A percentile compares a stretch with the other conserved stretches of the same genome.
Conservation (phyloP, 2,797 vertebrate species). For the Poeciliopsis gracilis region DNA sequence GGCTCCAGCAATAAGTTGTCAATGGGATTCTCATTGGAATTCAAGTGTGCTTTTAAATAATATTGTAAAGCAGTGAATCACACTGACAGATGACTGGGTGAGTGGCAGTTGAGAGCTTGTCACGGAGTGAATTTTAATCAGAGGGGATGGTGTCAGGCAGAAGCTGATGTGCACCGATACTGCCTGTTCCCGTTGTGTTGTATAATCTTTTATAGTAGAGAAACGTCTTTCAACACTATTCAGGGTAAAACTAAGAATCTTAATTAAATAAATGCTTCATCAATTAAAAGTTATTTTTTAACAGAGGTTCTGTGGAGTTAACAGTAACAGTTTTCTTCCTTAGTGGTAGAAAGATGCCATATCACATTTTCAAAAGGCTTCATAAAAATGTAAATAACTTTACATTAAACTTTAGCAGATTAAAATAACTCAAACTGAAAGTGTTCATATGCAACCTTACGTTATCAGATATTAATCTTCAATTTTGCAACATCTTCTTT, state of each 20-base stretch:
- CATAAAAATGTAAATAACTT: background rate
- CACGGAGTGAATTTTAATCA: slow-evolving; percentile 71
- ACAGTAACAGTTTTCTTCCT: background rate
- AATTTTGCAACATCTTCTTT: background rate
- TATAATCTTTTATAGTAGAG: slow-evolving; percentile 35
- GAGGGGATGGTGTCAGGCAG: slow-evolving; percentile 52
- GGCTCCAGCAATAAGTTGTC: slow-evolving; percentile 65
- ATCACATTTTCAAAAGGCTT: background rate
- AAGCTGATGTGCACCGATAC: slow-evolving; percentile 53
- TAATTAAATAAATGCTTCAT: background rate
- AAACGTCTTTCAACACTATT: background rate
- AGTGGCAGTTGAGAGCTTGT: slow-evolving; percentile 73
- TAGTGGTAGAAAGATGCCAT: background rate
- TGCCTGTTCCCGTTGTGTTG: slow-evolving; percentile 34
- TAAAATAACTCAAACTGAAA: background rate
- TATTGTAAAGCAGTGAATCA: slow-evolving; percentile 60
- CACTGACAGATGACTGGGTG: slow-evolving; percentile 71
- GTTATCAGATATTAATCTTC: background rate
- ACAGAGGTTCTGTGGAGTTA: background rate
- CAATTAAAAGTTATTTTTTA: background rate
- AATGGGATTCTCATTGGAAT: slow-evolving; percentile 78
- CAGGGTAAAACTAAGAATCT: background rate
- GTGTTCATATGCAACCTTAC: background rate
- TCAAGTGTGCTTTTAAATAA: slow-evolving; percentile 72
- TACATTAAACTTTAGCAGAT: background rate